These are phyloP conservation scores for Netelia inedita DNA, from an alignment of 2,888 invertebrate genomes.

Conservation along the genomic window DNA sequence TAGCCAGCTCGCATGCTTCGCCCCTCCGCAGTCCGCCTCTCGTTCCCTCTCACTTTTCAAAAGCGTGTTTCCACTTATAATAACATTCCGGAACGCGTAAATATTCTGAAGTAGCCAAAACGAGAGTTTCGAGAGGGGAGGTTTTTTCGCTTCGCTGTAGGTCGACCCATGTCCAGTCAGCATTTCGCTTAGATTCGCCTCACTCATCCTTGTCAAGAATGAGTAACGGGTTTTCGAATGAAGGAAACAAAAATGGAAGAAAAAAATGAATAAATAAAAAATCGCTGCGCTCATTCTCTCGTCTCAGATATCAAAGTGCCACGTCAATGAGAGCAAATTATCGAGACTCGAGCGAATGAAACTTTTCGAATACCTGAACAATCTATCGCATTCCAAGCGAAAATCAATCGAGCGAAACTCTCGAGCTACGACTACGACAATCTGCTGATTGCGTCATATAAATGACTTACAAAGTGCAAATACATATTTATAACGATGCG, in stretches of 20 bases:
- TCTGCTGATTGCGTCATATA: not conserved
- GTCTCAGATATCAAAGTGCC: slow-evolving; percentile 42
- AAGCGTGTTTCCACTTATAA: slow-evolving; percentile 81
- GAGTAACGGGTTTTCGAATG: slow-evolving; percentile 33
- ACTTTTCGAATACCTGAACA: not conserved
- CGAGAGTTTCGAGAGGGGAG: slow-evolving; percentile 58
- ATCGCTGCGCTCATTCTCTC: slow-evolving; percentile 33
- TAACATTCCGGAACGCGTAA: slow-evolving; percentile 82
- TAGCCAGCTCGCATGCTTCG: not conserved
- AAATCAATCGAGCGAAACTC: not conserved
- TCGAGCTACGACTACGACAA: not conserved
- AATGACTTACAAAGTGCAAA: not conserved
- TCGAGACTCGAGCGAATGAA: not conserved
- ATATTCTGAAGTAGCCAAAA: slow-evolving; percentile 78
- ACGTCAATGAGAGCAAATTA: slow-evolving; percentile 20
- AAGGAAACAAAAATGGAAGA: slow-evolving; percentile 31
- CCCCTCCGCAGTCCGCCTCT: slow-evolving; percentile 39
- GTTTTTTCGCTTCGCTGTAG: slow-evolving; percentile 78
- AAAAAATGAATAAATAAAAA: slow-evolving; percentile 2
- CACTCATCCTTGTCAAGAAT: slow-evolving; percentile 50
- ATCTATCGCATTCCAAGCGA: not conserved
- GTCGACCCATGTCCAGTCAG: slow-evolving; percentile 73
- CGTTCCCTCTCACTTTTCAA: slow-evolving; percentile 22
- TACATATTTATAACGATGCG: not conserved
- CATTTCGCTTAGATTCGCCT: slow-evolving; percentile 60